Evolutionary conservation across 2,797 vertebrate species (phyloP).

Genomic region (Iguana delicatissima): DNA sequence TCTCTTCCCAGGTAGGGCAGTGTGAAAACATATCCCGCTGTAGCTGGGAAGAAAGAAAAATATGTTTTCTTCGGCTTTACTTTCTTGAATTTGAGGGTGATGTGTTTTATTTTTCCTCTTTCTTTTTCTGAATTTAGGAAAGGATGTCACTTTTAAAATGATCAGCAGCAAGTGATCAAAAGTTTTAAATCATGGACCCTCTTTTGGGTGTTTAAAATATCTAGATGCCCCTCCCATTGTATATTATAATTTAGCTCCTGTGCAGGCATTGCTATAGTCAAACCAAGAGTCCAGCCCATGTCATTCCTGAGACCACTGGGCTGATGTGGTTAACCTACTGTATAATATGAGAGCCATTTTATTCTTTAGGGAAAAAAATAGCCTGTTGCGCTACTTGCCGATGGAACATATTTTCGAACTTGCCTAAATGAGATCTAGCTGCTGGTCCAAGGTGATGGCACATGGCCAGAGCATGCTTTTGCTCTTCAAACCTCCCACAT

Average conservation of each 20-base stretch:
- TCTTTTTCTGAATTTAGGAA: neutral
- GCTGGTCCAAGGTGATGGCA: neutral
- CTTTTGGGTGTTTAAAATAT: constrained; percentile 26
- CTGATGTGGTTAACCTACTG: constrained; percentile 31
- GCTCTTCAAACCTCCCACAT: neutral
- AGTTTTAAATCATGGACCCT: neutral
- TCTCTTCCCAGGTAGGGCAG: constrained; percentile 28
- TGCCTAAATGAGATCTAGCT: neutral
- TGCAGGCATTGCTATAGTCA: constrained; percentile 27
- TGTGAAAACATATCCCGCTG: constrained; percentile 28
- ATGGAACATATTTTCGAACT: neutral
- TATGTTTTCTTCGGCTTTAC: neutral
- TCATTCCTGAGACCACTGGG: neutral
- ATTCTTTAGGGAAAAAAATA: constrained; percentile 6
- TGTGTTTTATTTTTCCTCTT: constrained; percentile 23
- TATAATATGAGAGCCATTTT: constrained; percentile 4
- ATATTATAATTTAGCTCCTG: constrained; percentile 28
- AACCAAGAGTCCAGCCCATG: constrained; percentile 4
- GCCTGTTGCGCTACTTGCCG: neutral
- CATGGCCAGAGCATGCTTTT: neutral
- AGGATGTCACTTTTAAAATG: neutral
- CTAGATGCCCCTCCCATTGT: neutral
- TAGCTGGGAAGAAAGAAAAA: neutral
- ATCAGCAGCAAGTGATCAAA: constrained; percentile 9
- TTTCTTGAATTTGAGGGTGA: constrained; percentile 33